phyloP scores from a whole-genome alignment of 2,113 vertebrate genomes.

The Melanerpes formicivorus region DNA sequence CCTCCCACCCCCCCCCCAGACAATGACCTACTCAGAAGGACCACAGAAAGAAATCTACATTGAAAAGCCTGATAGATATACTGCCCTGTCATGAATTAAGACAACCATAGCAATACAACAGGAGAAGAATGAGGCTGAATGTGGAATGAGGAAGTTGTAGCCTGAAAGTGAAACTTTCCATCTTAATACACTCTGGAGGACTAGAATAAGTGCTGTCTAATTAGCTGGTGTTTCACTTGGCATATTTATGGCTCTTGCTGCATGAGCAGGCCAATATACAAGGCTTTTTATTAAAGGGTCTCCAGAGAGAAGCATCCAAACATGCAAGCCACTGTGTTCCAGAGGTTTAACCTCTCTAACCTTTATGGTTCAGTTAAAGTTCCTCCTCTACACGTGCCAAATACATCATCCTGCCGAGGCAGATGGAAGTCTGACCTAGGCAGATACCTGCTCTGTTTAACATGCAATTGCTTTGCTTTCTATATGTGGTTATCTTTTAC shows the following conservation, averaged over 20 bases:
- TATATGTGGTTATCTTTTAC: not conserved
- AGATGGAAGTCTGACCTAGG: not conserved
- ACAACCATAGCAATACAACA: not conserved
- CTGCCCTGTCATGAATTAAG: not conserved
- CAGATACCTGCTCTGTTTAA: not conserved
- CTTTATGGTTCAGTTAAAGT: constrained; percentile 29
- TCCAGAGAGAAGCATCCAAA: constrained; percentile 7
- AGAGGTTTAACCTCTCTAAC: constrained; percentile 21
- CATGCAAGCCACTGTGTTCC: constrained; percentile 17
- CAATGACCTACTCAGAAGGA: not conserved
- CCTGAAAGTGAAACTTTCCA: not conserved
- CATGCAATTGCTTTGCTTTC: not conserved
- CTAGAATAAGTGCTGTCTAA: constrained; percentile 39
- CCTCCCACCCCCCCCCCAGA: not conserved
- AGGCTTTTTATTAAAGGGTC: constrained; percentile 2
- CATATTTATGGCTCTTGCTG: not conserved
- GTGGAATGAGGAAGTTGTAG: not conserved
- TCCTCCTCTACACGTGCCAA: not conserved
- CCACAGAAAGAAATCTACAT: not conserved
- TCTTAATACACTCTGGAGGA: constrained; percentile 26
- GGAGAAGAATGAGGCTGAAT: not conserved
- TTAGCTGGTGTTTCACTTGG: constrained; percentile 29
- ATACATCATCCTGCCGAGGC: not conserved
- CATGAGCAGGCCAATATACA: not conserved
- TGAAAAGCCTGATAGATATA: not conserved